Evolutionary conservation across 1,140 invertebrate genomes (phyloP).

Genomic region (Xylocopa sonorina): DNA sequence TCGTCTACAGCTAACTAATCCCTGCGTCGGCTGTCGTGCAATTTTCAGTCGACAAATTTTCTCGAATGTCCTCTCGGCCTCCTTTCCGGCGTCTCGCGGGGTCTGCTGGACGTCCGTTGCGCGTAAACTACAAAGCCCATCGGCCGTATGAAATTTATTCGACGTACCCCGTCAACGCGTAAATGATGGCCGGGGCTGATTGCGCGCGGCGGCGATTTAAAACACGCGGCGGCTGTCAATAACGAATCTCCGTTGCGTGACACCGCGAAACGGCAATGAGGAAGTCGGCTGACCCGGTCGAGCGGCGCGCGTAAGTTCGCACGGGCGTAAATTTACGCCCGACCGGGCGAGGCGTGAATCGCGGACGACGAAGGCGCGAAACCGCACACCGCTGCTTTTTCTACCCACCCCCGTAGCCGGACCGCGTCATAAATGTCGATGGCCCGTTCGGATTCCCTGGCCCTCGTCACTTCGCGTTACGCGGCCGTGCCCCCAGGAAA

Average conservation of each 20-base stretch:
- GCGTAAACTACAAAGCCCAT: neutral
- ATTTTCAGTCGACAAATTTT: no score
- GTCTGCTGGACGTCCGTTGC: neutral
- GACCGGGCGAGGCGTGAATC: slow-evolving; percentile 36
- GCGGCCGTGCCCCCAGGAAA: neutral
- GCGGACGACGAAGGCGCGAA: slow-evolving; percentile 28
- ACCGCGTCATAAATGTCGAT: slow-evolving; percentile 43
- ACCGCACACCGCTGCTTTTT: slow-evolving; percentile 28
- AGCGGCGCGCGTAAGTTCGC: slow-evolving; percentile 24
- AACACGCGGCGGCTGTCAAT: slow-evolving; percentile 10
- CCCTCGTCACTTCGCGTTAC: neutral
- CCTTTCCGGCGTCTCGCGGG: neutral
- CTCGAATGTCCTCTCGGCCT: no score
- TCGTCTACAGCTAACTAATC: no score
- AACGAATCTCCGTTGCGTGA: slow-evolving; percentile 35
- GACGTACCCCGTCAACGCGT: slow-evolving; percentile 5
- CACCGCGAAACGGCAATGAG: slow-evolving; percentile 49
- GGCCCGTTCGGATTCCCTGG: slow-evolving; percentile 12
- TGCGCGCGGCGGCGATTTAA: neutral
- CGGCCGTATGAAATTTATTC: slow-evolving; percentile 12
- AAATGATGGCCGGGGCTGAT: neutral
- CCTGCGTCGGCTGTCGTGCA: no score
- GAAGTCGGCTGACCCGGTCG: slow-evolving; percentile 47
- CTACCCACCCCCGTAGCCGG: neutral
- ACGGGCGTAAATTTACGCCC: slow-evolving; percentile 54